Evolutionary conservation across 2,797 vertebrate genomes (phyloP).

Genomic region (Vireo griseus): DNA sequence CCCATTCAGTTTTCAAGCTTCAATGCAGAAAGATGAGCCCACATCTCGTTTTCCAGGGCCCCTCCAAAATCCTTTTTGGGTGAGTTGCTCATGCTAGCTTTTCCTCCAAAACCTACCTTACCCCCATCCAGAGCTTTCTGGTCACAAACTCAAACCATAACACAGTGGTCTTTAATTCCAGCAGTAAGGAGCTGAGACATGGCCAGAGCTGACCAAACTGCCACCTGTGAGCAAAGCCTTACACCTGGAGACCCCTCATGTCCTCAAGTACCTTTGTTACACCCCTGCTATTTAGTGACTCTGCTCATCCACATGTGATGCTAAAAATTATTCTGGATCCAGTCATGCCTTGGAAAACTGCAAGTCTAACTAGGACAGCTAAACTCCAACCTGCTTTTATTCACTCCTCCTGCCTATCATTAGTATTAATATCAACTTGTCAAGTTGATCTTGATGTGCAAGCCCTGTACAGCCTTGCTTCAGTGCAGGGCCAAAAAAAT

Average conservation of each 20-base stretch:
- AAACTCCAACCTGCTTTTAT: slow-evolving; percentile 23
- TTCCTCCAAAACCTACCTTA: not conserved
- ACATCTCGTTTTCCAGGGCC: not conserved
- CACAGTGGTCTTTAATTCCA: not conserved
- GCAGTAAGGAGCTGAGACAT: not conserved
- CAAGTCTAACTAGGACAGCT: slow-evolving; percentile 43
- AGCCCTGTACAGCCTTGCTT: not conserved
- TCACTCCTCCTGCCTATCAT: slow-evolving; percentile 11
- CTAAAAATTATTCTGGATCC: slow-evolving; percentile 32
- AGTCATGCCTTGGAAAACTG: not conserved
- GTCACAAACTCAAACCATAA: not conserved
- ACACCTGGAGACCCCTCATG: not conserved
- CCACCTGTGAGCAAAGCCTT: not conserved
- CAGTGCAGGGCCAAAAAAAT: not conserved
- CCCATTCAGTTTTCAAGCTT: not conserved
- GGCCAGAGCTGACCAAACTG: not conserved
- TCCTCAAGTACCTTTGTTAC: not conserved
- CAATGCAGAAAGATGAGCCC: not conserved
- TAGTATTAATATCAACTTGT: slow-evolving; percentile 16
- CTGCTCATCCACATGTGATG: not conserved
- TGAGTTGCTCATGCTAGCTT: not conserved
- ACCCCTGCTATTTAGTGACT: not conserved
- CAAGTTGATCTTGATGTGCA: not conserved
- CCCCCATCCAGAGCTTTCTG: not conserved
- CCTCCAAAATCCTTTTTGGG: not conserved